phyloP scores from a whole-genome alignment of 1,140 invertebrate species.

The Calliopsis andreniformis region DNA sequence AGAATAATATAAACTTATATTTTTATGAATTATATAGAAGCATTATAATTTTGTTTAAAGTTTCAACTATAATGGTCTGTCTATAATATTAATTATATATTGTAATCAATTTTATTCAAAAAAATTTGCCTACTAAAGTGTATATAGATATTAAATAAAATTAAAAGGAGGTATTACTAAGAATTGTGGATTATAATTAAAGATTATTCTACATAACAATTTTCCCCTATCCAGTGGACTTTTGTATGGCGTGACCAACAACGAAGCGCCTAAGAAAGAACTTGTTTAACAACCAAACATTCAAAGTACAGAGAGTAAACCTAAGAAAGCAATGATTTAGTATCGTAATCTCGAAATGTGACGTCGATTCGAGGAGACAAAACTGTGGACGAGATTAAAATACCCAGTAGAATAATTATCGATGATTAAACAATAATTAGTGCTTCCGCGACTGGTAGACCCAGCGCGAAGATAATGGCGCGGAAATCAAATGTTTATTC shows the following conservation, averaged over 20 bases:
- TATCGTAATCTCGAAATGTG: conserved; percentile 5
- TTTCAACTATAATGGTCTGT: too few relatives aligned
- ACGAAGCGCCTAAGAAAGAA: background rate
- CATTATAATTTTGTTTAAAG: too few relatives aligned
- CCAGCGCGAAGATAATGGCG: conserved; percentile 44
- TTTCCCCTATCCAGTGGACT: background rate
- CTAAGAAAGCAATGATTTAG: background rate
- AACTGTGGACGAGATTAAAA: conserved; percentile 11
- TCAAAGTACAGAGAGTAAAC: background rate
- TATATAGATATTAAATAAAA: too few relatives aligned
- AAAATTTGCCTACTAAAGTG: too few relatives aligned
- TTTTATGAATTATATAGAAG: too few relatives aligned
- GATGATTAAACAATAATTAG: conserved; percentile 51
- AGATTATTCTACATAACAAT: too few relatives aligned
- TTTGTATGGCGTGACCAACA: background rate
- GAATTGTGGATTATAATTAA: too few relatives aligned
- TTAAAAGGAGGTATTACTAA: too few relatives aligned
- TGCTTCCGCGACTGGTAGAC: conserved; percentile 20
- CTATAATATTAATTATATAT: too few relatives aligned
- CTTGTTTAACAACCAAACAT: conserved; percentile 1
- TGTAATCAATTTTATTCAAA: too few relatives aligned
- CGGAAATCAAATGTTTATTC: conserved; percentile 54
- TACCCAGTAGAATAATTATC: conserved; percentile 29
- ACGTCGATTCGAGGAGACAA: conserved; percentile 31
- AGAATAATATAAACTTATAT: too few relatives aligned